Evolutionary conservation across 2,888 invertebrate species (phyloP).

Genomic region (Actias luna): DNA sequence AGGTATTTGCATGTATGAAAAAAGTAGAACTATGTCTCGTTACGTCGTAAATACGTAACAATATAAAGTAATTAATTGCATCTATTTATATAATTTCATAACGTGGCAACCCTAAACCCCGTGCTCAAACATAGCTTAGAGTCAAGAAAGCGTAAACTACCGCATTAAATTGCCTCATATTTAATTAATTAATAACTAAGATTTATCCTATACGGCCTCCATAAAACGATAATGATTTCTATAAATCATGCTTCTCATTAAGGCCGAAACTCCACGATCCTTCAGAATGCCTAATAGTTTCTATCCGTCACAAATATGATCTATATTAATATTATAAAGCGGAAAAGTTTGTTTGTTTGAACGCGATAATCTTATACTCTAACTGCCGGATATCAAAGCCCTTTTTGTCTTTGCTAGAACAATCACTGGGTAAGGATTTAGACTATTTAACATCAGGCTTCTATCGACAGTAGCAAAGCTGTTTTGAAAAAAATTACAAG

Average conservation of each 20-base stretch:
- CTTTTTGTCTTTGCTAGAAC: no score
- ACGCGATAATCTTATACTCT: no score
- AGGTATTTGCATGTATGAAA: no score
- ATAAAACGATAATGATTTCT: not conserved
- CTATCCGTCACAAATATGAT: no score
- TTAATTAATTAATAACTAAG: constrained; percentile 14
- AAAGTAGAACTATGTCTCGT: not conserved
- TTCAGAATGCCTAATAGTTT: no score
- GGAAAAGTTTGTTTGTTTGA: no score
- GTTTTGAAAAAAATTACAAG: no score
- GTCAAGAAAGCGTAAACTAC: constrained; percentile 19
- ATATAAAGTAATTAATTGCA: not conserved
- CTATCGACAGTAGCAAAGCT: no score
- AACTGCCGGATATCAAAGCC: no score
- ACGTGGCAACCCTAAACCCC: constrained; percentile 15
- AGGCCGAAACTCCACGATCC: not conserved
- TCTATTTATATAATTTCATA: not conserved
- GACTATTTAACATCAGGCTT: no score
- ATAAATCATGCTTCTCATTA: not conserved
- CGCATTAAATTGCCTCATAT: constrained; percentile 9
- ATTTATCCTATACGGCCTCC: not conserved
- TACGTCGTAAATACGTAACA: not conserved
- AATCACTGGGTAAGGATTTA: no score
- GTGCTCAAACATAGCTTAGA: constrained; percentile 12
- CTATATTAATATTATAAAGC: no score